These are phyloP conservation scores for Drosophila greeni DNA, from an alignment of 2,888 invertebrate genomes.

Conservation along the genomic window DNA sequence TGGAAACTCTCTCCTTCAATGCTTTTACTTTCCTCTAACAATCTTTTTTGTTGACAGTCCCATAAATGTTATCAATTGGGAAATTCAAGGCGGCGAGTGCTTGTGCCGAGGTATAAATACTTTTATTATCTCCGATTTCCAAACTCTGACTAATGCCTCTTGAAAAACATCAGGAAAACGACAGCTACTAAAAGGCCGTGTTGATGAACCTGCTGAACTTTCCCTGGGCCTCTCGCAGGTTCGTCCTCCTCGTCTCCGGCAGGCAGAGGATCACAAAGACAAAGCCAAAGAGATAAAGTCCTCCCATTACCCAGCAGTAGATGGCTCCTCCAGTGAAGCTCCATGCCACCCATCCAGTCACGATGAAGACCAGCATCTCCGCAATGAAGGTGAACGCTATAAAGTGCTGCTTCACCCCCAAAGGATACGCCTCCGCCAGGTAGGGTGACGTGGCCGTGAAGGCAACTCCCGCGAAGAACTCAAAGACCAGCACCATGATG, in stretches of 20 bases:
- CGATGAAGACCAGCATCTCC: conserved; percentile 59
- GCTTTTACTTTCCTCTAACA: not conserved
- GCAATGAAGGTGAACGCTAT: conserved; percentile 55
- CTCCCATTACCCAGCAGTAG: conserved; percentile 58
- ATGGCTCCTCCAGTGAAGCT: rapidly evolving
- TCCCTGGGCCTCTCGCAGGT: conserved; percentile 59
- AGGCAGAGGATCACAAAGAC: conserved; percentile 50
- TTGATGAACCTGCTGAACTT: conserved; percentile 47
- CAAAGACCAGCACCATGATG: conserved; percentile 52
- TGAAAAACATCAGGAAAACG: not conserved
- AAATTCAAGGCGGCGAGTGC: conserved; percentile 14
- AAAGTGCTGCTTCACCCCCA: conserved; percentile 69
- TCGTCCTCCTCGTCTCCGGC: conserved; percentile 71
- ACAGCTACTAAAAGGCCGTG: not conserved
- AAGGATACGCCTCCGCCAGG: conserved; percentile 71
- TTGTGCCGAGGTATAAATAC: conserved; percentile 1
- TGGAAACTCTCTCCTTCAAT: not conserved
- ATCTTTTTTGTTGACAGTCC: conserved; percentile 23
- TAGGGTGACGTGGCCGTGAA: conserved; percentile 60
- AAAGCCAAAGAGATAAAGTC: conserved; percentile 52
- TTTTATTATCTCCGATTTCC: conserved; percentile 28
- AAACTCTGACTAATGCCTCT: conserved; percentile 3
- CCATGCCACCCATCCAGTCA: conserved; percentile 2
- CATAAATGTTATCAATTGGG: conserved; percentile 20
- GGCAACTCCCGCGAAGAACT: conserved; percentile 66